Conservation (phyloP, 2,888 invertebrate genomes). For the Ectemnius continuus region DNA sequence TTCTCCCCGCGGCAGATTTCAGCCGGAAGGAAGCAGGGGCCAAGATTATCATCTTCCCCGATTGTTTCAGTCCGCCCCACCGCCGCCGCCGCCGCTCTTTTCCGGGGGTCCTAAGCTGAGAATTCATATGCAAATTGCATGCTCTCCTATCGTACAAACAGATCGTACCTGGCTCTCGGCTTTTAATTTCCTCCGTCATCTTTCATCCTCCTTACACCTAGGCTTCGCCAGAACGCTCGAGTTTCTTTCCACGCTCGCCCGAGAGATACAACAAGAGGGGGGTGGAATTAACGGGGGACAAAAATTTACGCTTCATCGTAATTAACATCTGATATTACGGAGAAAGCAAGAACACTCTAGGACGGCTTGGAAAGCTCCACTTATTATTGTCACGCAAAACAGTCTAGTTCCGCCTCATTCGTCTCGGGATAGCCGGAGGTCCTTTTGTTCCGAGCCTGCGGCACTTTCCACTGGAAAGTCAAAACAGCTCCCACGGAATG, state of each 20-base stretch:
- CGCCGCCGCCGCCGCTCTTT: not conserved
- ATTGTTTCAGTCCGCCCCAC: not conserved
- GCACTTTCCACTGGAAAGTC: not conserved
- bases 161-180: not conserved
- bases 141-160: not conserved
- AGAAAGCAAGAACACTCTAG: too few species aligned
- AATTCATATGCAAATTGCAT: conserved; percentile 31
- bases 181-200: conserved; percentile 18
- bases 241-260: too few species aligned
- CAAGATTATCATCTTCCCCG: conserved; percentile 3
- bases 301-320: too few species aligned
- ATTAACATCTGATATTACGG: too few species aligned
- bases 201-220: not conserved
- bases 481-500: not conserved
- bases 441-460: too few species aligned
- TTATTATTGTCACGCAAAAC: too few species aligned
- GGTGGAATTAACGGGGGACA: too few species aligned
- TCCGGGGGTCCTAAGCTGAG: conserved; percentile 20
- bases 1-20: not conserved
- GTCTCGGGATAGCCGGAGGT: too few species aligned
- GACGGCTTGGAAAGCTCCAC: too few species aligned
- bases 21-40: conserved; percentile 1
- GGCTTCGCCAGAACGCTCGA: too few species aligned
- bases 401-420: too few species aligned
- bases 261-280: too few species aligned